Conservation (phyloP, 2,113 vertebrate genomes). For the Scatophagus argus region DNA sequence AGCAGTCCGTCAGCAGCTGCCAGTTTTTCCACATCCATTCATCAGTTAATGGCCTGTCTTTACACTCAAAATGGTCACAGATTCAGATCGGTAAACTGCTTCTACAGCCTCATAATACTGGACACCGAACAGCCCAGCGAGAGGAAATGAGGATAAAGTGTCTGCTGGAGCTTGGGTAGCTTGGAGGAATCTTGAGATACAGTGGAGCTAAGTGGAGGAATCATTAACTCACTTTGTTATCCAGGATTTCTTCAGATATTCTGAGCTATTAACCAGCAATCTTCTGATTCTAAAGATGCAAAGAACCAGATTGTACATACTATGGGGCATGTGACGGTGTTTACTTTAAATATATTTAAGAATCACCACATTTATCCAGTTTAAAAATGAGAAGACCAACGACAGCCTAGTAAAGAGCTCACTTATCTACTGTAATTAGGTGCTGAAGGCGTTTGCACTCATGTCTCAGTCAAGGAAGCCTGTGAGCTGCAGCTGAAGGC, state of each 20-base stretch:
- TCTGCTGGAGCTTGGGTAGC: not conserved
- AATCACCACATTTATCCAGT: not conserved
- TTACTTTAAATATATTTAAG: not conserved
- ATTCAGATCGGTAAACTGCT: not conserved
- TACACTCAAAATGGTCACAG: not conserved
- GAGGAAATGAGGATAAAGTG: not conserved
- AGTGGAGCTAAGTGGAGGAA: not conserved
- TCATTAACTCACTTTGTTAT: not conserved
- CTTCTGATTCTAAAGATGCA: not conserved
- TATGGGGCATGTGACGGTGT: not conserved
- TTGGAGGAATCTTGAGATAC: not conserved
- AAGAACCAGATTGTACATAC: not conserved
- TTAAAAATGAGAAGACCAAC: not conserved
- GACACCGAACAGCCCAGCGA: not conserved
- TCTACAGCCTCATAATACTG: not conserved
- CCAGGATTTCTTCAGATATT: not conserved
- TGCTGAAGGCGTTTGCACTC: no score
- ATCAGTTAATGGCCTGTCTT: not conserved
- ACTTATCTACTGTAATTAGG: not conserved
- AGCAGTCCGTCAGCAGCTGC: not conserved
- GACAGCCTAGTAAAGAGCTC: not conserved
- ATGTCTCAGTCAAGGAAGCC: not conserved
- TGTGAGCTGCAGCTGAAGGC: not conserved
- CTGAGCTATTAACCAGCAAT: not conserved
- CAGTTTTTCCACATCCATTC: slow-evolving; percentile 3